Evolutionary conservation across 2,888 invertebrate species (phyloP).

Genomic region (Amiota minor): DNA sequence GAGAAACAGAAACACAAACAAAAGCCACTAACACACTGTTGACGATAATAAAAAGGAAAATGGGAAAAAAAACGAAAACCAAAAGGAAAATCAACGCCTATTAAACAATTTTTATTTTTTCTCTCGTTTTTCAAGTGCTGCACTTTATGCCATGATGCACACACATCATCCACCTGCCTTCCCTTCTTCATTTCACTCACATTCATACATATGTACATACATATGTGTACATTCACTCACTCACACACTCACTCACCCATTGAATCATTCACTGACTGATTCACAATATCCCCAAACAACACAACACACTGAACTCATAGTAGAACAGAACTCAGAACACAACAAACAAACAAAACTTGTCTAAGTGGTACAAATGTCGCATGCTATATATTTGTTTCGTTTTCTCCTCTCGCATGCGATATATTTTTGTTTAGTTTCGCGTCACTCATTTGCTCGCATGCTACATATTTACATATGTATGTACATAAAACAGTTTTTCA

Average conservation of each 20-base stretch:
- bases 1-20: not conserved
- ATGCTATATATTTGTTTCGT: conserved; percentile 10
- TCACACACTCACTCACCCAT: too few relatives aligned
- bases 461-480: too few relatives aligned
- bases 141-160: conserved; percentile 19
- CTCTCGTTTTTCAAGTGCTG: conserved; percentile 19
- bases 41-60: too few relatives aligned
- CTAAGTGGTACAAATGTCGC: conserved; percentile 21
- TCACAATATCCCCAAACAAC: too few relatives aligned
- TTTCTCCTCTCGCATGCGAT: not conserved
- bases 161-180: not conserved
- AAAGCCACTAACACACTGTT: not conserved
- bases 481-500: too few relatives aligned
- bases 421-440: conserved; percentile 1
- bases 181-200: too few relatives aligned
- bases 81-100: conserved; percentile 21
- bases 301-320: too few relatives aligned
- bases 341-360: not conserved
- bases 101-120: not conserved
- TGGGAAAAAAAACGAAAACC: not conserved
- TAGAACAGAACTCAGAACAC: conserved; percentile 10
- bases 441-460: too few relatives aligned
- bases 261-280: too few relatives aligned
- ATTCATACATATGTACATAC: too few relatives aligned
- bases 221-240: too few relatives aligned